phyloP scores from a whole-genome alignment of 2,113 vertebrate species.

The Gadus chalcogrammus region DNA sequence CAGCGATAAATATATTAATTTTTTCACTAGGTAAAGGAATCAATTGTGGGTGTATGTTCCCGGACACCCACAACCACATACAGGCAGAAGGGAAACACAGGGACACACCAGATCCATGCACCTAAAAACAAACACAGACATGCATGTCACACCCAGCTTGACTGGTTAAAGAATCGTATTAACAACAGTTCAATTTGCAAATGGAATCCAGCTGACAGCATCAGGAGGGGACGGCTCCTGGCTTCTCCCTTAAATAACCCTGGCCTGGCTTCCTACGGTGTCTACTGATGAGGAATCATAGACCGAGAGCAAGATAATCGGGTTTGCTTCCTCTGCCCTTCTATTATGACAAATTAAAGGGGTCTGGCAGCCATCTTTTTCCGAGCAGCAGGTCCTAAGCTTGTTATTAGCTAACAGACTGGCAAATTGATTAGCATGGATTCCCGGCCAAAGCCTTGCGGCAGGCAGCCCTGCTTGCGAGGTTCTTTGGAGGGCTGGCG shows the following conservation, averaged over 20 bases:
- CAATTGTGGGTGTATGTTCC: too few relatives aligned
- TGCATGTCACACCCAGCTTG: constrained; percentile 24
- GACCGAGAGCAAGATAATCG: constrained; percentile 67
- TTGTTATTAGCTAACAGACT: constrained; percentile 80
- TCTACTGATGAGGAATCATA: constrained; percentile 58
- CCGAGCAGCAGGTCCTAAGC: constrained; percentile 61
- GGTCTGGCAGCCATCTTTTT: constrained; percentile 72
- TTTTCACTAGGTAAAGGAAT: constrained; percentile 10
- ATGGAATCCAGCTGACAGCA: constrained; percentile 61
- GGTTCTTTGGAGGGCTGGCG: constrained; percentile 49
- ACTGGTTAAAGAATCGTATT: constrained; percentile 59
- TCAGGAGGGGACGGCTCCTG: constrained; percentile 40
- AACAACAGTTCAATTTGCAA: constrained; percentile 62
- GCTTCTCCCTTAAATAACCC: constrained; percentile 63
- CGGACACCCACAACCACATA: too few relatives aligned
- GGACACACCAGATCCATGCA: constrained; percentile 9
- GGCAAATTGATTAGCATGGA: constrained; percentile 78
- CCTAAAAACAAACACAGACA: constrained; percentile 21
- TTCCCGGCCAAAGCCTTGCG: constrained; percentile 50
- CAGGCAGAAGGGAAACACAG: too few relatives aligned
- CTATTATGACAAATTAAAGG: constrained; percentile 81
- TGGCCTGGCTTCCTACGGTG: constrained; percentile 50
- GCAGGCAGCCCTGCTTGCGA: constrained; percentile 36
- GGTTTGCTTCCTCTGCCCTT: constrained; percentile 66
- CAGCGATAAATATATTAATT: constrained; percentile 3